These are phyloP conservation scores for Chlamydotis undulata DNA, from an alignment of 2,113 vertebrate genomes.

Conservation along the genomic window DNA sequence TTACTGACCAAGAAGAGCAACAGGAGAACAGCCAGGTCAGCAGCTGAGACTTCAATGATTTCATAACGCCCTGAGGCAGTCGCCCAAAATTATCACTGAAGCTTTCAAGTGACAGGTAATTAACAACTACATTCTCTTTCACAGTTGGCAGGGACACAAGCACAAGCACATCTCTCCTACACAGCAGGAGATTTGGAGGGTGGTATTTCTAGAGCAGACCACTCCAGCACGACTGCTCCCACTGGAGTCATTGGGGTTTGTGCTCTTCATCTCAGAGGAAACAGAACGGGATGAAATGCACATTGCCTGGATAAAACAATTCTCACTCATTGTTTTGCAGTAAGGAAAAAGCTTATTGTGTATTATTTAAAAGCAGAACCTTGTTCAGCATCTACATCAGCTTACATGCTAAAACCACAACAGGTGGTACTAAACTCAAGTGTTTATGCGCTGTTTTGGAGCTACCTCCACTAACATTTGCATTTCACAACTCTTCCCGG, in stretches of 20 bases:
- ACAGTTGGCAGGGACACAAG: neutral
- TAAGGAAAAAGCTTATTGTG: neutral
- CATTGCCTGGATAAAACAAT: neutral
- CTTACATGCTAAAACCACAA: neutral
- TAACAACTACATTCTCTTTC: conserved; percentile 24
- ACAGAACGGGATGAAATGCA: rapidly evolving
- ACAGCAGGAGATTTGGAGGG: neutral
- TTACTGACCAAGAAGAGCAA: conserved; percentile 12
- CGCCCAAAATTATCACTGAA: conserved; percentile 17
- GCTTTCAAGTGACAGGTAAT: conserved; percentile 41
- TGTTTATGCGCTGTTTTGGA: neutral
- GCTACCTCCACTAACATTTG: neutral
- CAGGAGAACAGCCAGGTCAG: conserved; percentile 42
- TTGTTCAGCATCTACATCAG: neutral
- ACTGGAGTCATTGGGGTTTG: neutral
- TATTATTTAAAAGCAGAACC: neutral
- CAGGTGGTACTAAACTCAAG: neutral
- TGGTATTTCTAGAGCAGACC: neutral
- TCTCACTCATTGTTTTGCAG: neutral
- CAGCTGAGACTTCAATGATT: conserved; percentile 42
- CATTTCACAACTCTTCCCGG: neutral
- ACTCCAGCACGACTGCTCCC: neutral
- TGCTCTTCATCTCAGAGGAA: neutral
- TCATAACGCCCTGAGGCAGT: neutral
- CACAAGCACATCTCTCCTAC: neutral